Evolutionary conservation across 30 jellyfish, hydroid and myxozoan genomes (phyloP), one percentile per base, ranked within the genome.

Genomic region (Cassiopea xamachana): DNA sequence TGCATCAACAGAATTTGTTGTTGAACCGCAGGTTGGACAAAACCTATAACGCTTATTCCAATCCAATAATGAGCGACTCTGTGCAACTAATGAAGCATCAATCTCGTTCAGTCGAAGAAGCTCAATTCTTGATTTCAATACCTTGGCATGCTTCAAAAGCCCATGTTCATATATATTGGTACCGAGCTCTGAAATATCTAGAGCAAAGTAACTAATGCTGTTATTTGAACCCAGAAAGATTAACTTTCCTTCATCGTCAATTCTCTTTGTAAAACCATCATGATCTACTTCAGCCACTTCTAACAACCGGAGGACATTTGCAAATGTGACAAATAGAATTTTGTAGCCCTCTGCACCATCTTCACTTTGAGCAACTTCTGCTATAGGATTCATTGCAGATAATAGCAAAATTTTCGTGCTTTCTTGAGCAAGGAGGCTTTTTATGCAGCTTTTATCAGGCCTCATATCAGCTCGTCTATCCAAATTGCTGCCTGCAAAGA

Each of bases 1-100:
- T 14, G 97, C 97, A 69, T 94, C 98, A 18, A 69, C 90, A 12
- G 85, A 51, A 1, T 1, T 50, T 48, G 93, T 94, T 8, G 43
- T 64, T 6, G 85, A 58, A 16, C 97, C 98, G 55, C 98, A 94
- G 7, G 95, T 82, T 4, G 98, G 77, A 80, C 98, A 94, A 81
- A 84, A 90, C 16, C 58, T 70, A 69, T 94, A 79, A 12, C 94
- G 70, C 27, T 91, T 81, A 62, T 89, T 92, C 98, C 98, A 94
- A 75, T 84, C 97, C 16, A 94, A 84, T 80, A 94, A 47, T 55
- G 97, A 94, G 45, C 89, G 87, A 50, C 97, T 89, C 69, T 89
- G 96, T 44, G 94, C 79, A 45, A 80, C 94, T 9, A 89, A 39
- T 17, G 94, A 85, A 16, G 98, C 97, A 79, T 94, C 94, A n/a